These are phyloP conservation scores for Lithobates pipiens DNA, from an alignment of 2,797 vertebrate species.

Conservation along the genomic window DNA sequence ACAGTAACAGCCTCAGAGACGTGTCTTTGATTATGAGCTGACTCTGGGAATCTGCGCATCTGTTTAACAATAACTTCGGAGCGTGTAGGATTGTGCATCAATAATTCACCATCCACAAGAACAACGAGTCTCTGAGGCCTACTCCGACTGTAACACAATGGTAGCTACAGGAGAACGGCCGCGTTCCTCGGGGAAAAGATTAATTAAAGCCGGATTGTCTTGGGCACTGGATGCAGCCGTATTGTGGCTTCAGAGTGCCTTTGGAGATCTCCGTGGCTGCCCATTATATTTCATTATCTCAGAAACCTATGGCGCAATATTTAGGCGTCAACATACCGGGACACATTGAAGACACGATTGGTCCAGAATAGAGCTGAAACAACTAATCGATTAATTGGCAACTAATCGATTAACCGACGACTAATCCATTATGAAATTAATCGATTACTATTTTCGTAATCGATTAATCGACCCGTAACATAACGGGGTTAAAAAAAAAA, in stretches of 20 bases:
- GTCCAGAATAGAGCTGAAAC: too few relatives aligned
- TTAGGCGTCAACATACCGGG: too few relatives aligned
- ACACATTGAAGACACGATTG: too few relatives aligned
- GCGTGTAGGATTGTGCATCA: conserved; percentile 24
- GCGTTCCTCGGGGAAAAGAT: not conserved
- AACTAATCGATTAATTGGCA: too few relatives aligned
- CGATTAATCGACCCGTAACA: too few relatives aligned
- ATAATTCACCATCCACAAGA: conserved; percentile 45
- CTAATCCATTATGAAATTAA: too few relatives aligned
- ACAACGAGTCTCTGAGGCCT: conserved; percentile 27
- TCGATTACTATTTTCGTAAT: too few relatives aligned
- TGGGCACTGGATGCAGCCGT: not conserved
- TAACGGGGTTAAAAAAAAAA: too few relatives aligned
- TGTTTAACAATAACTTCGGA: conserved; percentile 24
- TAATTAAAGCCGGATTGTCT: not conserved
- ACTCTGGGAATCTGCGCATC: conserved; percentile 5
- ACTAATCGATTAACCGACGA: too few relatives aligned
- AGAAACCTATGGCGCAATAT: too few relatives aligned
- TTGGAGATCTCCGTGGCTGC: too few relatives aligned
- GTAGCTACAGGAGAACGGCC: not conserved
- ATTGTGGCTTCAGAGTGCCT: not conserved
- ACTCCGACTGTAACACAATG: conserved; percentile 11
- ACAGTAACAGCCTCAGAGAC: conserved; percentile 1
- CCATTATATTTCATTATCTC: not conserved
- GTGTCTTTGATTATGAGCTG: conserved; percentile 33